Evolutionary conservation across 1,140 invertebrate species (phyloP).

Genomic region (Zaprionus kolodkinae): DNA sequence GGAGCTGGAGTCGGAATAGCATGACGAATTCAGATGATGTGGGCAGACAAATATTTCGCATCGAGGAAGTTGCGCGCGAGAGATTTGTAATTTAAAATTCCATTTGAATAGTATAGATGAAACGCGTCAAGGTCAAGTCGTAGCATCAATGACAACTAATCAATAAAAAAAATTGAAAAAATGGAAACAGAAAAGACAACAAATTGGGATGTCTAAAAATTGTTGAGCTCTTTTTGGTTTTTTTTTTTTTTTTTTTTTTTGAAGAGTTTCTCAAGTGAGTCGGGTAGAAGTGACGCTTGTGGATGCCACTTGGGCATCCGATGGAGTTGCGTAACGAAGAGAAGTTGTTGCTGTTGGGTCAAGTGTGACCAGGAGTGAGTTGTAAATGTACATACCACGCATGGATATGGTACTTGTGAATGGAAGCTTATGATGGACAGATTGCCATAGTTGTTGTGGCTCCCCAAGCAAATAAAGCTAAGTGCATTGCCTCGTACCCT

Average conservation of each 20-base stretch:
- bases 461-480: constrained; percentile 77
- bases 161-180: constrained; percentile 46
- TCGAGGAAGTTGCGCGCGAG: constrained; percentile 56
- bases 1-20: not conserved
- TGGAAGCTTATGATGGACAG: constrained; percentile 53
- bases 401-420: constrained; percentile 21
- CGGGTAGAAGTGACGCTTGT: constrained; percentile 33
- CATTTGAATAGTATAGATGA: constrained; percentile 51
- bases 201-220: constrained; percentile 29
- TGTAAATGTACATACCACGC: constrained; percentile 60
- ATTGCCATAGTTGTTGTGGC: constrained; percentile 51
- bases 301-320: constrained; percentile 14
- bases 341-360: constrained; percentile 46
- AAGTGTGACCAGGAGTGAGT: constrained; percentile 72
- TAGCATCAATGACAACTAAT: constrained; percentile 72
- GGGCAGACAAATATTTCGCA: constrained; percentile 57
- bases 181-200: constrained; percentile 18
- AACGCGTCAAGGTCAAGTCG: constrained; percentile 56
- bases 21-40: constrained; percentile 67
- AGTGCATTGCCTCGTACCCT: constrained; percentile 67
- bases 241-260: no score
- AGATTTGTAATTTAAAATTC: constrained; percentile 57
- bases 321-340: constrained; percentile 56
- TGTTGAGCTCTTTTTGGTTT: not conserved
- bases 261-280: constrained; percentile 27